Base-by-base conservation (phyloP, 2,888 invertebrate species). In the Coleophora flavipennella region DNA sequence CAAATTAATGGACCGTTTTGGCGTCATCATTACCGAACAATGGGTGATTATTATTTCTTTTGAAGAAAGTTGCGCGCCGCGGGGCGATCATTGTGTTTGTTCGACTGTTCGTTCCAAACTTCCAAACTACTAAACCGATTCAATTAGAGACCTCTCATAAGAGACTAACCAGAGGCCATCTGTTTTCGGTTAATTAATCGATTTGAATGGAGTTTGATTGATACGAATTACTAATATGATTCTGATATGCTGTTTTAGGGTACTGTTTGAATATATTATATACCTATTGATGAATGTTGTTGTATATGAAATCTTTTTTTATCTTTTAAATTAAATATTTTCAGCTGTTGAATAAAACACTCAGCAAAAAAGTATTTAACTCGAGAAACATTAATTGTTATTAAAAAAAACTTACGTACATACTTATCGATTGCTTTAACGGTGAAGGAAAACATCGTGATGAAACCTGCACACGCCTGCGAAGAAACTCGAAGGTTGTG, bases 141-240 rank as follows among this genome's bases (percentile, higher is more conserved):
- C 80, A 79, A 80, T 81, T 81, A 78, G 67, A 74, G 56, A 73
- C 71, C 71, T 63, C 73, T 73, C 68, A 59, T 65, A 62, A 57
- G 50, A 57, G 55, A 55, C 67, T 83, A 84, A 84, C 81, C 76
- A 81, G 83, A 67, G 59, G 69, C 71, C 78, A 83, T 81, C 79
- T 81, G 81, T 80, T 74, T 74, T 69, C 73, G 67, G 79, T 81
- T 79, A 78, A 81, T 81, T 79, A 74, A 67, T 25, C 55, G 51
- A 20, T 57, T 57, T 58, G 68, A 67, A 73, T 66, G 60, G 58
- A 55, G 53, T 51, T 56, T 45, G 55, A 59, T 62, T 48, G 47
- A 25, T 48, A 57, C 50, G 53, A 57, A 61, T 54, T 57, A 59
- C 55, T 61, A 60, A 55, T 55, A 50, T 49, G 49, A 50, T 53